A percentile compares a stretch with the other conserved stretches of the same genome.
Conservation (phyloP, 2,797 vertebrate genomes). For the Ciconia nigra region DNA sequence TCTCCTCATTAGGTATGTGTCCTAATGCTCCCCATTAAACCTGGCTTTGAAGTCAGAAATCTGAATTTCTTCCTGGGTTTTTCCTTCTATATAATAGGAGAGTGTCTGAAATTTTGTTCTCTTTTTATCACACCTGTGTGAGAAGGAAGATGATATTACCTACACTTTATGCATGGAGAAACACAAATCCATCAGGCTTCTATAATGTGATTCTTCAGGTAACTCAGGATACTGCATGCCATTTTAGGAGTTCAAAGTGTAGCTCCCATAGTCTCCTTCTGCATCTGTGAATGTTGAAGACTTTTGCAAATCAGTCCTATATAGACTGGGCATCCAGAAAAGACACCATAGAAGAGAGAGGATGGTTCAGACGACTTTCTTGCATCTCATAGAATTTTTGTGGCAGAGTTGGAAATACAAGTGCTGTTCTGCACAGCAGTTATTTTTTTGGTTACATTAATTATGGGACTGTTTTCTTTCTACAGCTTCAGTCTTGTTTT, state of each 20-base stretch:
- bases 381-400: background rate
- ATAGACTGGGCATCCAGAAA: background rate
- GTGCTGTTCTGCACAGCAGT: background rate
- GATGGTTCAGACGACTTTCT: background rate
- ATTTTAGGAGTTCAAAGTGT: background rate
- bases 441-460: background rate
- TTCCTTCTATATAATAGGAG: background rate
- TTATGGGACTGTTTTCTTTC: background rate
- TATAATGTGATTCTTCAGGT: background rate
- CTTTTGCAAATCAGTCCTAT: background rate
- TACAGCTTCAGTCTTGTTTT: background rate
- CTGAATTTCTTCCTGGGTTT: background rate
- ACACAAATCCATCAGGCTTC: background rate
- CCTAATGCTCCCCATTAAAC: background rate
- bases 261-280: background rate
- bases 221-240: background rate
- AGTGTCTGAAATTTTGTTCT: background rate
- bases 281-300: background rate
- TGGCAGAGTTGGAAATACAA: background rate
- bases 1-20: background rate
- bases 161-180: background rate
- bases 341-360: background rate
- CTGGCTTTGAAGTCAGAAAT: background rate
- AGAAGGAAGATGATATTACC: background rate
- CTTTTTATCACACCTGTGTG: background rate